Base-by-base conservation (phyloP, 1,140 invertebrate species). In the Monochamus saltuarius region DNA sequence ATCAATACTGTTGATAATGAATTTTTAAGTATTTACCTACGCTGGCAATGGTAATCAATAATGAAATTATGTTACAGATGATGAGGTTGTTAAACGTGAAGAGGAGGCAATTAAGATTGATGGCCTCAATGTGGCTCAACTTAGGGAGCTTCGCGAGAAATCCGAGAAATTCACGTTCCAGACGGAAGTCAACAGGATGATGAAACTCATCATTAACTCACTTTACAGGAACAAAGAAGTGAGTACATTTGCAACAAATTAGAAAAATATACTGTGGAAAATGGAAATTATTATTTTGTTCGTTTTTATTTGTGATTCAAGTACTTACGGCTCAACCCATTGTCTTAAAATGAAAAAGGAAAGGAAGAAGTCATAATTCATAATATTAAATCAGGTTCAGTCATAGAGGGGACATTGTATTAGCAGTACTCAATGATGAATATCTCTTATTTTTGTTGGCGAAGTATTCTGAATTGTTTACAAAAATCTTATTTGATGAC, bases 191-290 rank as follows among this genome's bases (percentile, higher is more conserved):
- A 97, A 97, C 81, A 90, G 97, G 34, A 98, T 99, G 95, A 99
- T 99, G 97, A 99, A 99, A 80, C 84, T 99, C 14, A 99, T 99
- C 75, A 99, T 99, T 73, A 99, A 99, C 80, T 99, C 96, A 0
- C 81, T 99, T 0, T 99, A 99, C 77, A 87, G 94, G 65, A 99
- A 99, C 77, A 99, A 99, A 80, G 97, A 99, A 82, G 89, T 89
- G 75, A 62, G 63, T 63, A 42, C 52, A 22, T 47, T 22, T 57
- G 19, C n/a, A 35, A n/a, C n/a, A n/a, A n/a, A n/a, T n/a, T n/a
- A n/a, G n/a, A n/a, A n/a, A n/a, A n/a, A n/a, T n/a, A n/a, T n/a
- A n/a, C n/a, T n/a, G n/a, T n/a, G n/a, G n/a, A n/a, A n/a, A n/a
- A n/a, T n/a, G n/a, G n/a, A n/a, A n/a, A n/a, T n/a, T n/a, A n/a